phyloP scores from a whole-genome alignment of 2,797 vertebrate species.

The Coendou prehensilis region DNA sequence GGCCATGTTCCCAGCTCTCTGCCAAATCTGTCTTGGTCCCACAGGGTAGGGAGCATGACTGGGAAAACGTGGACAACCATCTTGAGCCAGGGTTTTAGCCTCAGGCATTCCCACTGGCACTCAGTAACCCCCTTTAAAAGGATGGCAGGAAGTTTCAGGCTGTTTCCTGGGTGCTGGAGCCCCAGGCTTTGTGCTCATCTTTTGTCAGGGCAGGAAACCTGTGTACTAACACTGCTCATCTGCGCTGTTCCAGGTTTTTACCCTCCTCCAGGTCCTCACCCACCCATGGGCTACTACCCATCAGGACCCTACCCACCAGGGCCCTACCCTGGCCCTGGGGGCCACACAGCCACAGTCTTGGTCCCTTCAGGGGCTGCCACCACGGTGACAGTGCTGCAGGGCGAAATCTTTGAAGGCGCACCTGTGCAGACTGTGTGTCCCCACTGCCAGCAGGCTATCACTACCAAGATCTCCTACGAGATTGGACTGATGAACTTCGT shows the following conservation, averaged over 20 bases:
- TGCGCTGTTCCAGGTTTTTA: conserved; percentile 86
- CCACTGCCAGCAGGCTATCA: conserved; percentile 98
- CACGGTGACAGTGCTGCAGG: conserved; percentile 97
- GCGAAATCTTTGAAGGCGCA: conserved; percentile 96
- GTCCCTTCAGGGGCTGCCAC: conserved; percentile 94
- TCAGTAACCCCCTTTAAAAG: background rate
- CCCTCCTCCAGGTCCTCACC: conserved; percentile 88
- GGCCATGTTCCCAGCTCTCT: background rate
- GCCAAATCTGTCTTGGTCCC: background rate
- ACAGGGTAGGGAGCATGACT: background rate
- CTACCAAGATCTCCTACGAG: conserved; percentile 96
- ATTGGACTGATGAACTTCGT: conserved; percentile 98
- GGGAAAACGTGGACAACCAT: background rate
- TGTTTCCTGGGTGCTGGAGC: fast-evolving
- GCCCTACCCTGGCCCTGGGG: conserved; percentile 91
- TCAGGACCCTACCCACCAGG: conserved; percentile 89
- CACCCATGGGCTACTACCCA: conserved; percentile 89
- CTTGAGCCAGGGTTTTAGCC: background rate
- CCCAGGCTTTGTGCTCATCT: background rate
- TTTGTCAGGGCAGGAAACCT: background rate
- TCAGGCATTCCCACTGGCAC: background rate
- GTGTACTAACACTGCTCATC: background rate
- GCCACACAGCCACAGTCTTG: conserved; percentile 95
- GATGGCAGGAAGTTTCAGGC: background rate
- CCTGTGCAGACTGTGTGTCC: conserved; percentile 98